Base-by-base conservation (phyloP, 2,113 vertebrate genomes). In the Chunga burmeisteri region DNA sequence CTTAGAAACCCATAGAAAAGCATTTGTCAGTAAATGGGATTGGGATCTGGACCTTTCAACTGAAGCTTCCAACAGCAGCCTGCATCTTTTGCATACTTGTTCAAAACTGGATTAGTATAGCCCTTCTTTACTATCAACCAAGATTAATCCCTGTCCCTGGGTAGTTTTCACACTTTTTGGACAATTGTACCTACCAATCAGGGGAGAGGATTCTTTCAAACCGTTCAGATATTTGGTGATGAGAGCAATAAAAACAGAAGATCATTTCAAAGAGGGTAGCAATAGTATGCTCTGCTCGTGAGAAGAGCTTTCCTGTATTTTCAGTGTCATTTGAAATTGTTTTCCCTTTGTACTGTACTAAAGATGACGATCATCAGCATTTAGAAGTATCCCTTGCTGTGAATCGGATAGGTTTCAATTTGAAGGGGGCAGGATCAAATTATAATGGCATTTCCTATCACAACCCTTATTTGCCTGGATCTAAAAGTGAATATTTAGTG, bases 201-300 rank as follows among this genome's bases (percentile, higher is more conserved):
- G 27, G 47, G 42, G 15, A 73, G 6, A 81, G 59, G 49, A 88
- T 27, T 86, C 29, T 50, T 7, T 20, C n/a, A 74, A 63, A 58
- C 25, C 4, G 1, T 40, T 65, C 63, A 81, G 38, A 44, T 77
- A 55, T 29, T 32, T 3, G 0, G 67, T 49, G 70, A 58, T 13
- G 13, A 86, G 11, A 73, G 34, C 14, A 82, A 0, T 20, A 50
- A 82, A 49, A 73, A 73, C 23, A 72, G 21, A 50, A 86, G 19
- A 13, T 14, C 18, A 27, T n/a, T 81, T 62, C 9, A 13, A 78
- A 73, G 38, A 79, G 9, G 3, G 5, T 15, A 61, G 73, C 27
- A 77, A n/a, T 0, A 66, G 7, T 5, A 55, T 0, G 0, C 11
- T 53, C 22, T 46, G 23, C 44, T 44, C 36, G 9, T 30, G 47